A percentile compares a stretch with the other conserved stretches of the same genome.
Evolutionary conservation across 2,888 invertebrate species (phyloP).

Genomic region (Archaeoteleia sp.): DNA sequence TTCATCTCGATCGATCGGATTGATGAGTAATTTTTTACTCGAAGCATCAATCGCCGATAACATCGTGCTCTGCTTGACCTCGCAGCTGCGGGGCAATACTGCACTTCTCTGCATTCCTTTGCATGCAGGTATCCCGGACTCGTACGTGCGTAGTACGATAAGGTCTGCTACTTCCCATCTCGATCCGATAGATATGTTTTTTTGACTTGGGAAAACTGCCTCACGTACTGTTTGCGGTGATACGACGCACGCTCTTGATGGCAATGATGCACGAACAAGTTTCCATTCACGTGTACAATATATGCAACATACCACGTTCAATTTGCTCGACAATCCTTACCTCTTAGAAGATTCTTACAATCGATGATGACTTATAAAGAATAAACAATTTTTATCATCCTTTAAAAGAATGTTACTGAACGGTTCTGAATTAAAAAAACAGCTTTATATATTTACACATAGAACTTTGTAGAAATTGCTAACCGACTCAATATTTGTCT

Average conservation of each 20-base stretch:
- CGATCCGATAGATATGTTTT: constrained; percentile 47
- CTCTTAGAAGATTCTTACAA: too few relatives aligned
- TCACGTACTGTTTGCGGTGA: constrained; percentile 23
- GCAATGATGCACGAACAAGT: constrained; percentile 33
- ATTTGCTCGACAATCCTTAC: too few relatives aligned
- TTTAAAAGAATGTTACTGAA: too few relatives aligned
- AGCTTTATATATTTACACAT: too few relatives aligned
- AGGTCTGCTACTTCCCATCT: constrained; percentile 45
- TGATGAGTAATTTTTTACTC: constrained; percentile 38
- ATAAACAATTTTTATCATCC: too few relatives aligned
- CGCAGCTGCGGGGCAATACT: constrained; percentile 27
- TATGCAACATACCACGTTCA: too few relatives aligned
- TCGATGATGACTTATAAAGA: too few relatives aligned
- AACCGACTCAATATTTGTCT: too few relatives aligned
- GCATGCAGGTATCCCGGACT: constrained; percentile 29
- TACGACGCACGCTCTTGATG: constrained; percentile 10
- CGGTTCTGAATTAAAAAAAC: too few relatives aligned
- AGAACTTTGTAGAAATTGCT: too few relatives aligned
- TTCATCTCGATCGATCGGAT: constrained; percentile 44
- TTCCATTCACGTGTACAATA: not conserved
- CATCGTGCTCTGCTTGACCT: constrained; percentile 44
- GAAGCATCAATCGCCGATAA: constrained; percentile 41
- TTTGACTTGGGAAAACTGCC: constrained; percentile 37
- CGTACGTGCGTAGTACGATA: constrained; percentile 49
- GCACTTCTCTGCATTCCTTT: constrained; percentile 33